Conservation (phyloP, 1,140 invertebrate species). For the Grapholita molesta region DNA sequence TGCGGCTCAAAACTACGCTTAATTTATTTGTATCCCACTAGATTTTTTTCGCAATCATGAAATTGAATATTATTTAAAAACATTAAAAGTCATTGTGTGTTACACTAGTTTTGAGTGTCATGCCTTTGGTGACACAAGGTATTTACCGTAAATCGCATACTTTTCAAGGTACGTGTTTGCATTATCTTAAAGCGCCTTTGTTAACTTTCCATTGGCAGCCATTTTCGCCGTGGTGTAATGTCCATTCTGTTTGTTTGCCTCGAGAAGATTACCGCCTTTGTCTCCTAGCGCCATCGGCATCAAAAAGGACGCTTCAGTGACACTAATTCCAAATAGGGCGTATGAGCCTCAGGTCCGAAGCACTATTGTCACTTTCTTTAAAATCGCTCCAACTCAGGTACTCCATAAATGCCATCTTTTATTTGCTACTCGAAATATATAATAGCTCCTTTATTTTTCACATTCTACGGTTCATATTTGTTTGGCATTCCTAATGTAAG, state of each 20-base stretch:
- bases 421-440: conserved; percentile 7
- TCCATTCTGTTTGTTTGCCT: conserved; percentile 48
- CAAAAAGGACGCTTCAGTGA: conserved; percentile 32
- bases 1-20: background rate
- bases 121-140: background rate
- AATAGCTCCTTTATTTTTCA: conserved; percentile 21
- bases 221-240: conserved; percentile 47
- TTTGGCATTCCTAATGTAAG: conserved; percentile 20
- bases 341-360: conserved; percentile 35
- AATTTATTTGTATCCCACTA: background rate
- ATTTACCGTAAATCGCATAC: conserved; percentile 47
- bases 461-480: conserved; percentile 23
- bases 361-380: conserved; percentile 26
- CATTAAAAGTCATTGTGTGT: background rate
- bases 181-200: conserved; percentile 45
- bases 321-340: conserved; percentile 7
- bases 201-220: conserved; percentile 56
- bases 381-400: conserved; percentile 34
- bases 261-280: conserved; percentile 57
- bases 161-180: conserved; percentile 45
- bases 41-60: background rate
- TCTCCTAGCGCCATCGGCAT: conserved; percentile 48
- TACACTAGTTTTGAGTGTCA: conserved; percentile 9
- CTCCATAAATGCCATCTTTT: background rate
- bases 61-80: background rate